phyloP scores from a whole-genome alignment of 2,113 vertebrate genomes.

The Tachysurus fulvidraco region DNA sequence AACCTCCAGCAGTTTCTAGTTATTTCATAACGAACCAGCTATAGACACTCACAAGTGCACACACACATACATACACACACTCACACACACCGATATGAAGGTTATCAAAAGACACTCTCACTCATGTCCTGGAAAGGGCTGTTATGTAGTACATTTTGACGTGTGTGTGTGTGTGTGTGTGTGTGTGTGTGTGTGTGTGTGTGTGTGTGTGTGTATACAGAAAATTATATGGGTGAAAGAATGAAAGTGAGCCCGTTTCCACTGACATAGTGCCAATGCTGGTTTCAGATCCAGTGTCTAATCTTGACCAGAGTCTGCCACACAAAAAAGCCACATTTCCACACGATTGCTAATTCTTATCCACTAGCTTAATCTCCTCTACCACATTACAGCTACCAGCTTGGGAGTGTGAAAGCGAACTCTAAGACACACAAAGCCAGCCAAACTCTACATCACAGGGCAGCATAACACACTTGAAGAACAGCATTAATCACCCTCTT shows the following conservation, averaged over 20 bases:
- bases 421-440: not conserved
- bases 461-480: not conserved
- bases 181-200: not conserved
- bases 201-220: not conserved
- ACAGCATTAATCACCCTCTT: not conserved
- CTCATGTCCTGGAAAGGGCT: not conserved
- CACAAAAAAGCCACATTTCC: not conserved
- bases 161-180: not conserved
- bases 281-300: not conserved
- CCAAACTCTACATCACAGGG: not conserved
- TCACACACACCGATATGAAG: conserved; percentile 3
- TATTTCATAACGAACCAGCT: not conserved
- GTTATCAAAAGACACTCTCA: not conserved
- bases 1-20: not conserved
- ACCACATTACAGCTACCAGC: not conserved
- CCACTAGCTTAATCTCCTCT: too few species aligned
- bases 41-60: not conserved
- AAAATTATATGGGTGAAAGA: not conserved
- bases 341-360: not conserved
- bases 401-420: not conserved
- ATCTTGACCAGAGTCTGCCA: not conserved
- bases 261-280: not conserved
- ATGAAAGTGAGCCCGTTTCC: conserved; percentile 1
- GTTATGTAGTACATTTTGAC: not conserved
- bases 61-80: conserved; percentile 6